These are phyloP conservation scores for Chelonus formosanus DNA, from an alignment of 2,888 invertebrate genomes.

Conservation along the genomic window DNA sequence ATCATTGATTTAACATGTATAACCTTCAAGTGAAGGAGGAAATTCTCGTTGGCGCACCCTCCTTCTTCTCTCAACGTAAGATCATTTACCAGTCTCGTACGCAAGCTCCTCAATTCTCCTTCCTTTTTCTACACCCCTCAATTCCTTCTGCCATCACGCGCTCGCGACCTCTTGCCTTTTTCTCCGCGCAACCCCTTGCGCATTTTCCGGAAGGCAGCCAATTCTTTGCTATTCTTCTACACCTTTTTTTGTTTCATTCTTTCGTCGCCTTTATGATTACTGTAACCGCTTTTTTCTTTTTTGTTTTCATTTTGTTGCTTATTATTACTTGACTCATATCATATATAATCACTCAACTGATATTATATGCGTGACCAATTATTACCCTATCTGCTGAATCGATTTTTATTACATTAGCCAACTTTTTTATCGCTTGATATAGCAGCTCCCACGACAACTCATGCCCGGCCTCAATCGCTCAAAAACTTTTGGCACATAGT, in stretches of 20 bases:
- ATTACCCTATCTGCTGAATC: conserved; percentile 19
- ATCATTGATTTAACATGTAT: conserved; percentile 62
- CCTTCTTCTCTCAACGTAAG: conserved; percentile 4
- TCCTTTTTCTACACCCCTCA: background rate
- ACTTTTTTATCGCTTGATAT: conserved; percentile 26
- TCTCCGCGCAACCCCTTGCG: conserved; percentile 18
- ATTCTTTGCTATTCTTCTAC: conserved; percentile 15
- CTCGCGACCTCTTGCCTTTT: conserved; percentile 4
- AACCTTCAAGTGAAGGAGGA: background rate
- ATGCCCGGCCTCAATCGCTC: conserved; percentile 21
- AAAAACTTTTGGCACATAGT: conserved; percentile 34
- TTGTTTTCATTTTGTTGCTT: background rate
- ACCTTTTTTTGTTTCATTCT: conserved; percentile 11
- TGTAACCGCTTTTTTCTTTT: conserved; percentile 4
- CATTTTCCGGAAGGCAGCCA: conserved; percentile 23
- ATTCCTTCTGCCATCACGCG: conserved; percentile 20
- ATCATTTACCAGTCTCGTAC: conserved; percentile 26
- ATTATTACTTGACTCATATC: conserved; percentile 11
- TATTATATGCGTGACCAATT: conserved; percentile 24
- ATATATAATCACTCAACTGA: conserved; percentile 24
- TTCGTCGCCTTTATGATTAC: conserved; percentile 11
- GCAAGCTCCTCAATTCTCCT: conserved; percentile 26
- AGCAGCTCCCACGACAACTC: background rate
- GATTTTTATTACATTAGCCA: conserved; percentile 29
- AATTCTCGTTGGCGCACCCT: conserved; percentile 2